Conservation (phyloP, 2,797 vertebrate genomes). For the Carduelis carduelis region DNA sequence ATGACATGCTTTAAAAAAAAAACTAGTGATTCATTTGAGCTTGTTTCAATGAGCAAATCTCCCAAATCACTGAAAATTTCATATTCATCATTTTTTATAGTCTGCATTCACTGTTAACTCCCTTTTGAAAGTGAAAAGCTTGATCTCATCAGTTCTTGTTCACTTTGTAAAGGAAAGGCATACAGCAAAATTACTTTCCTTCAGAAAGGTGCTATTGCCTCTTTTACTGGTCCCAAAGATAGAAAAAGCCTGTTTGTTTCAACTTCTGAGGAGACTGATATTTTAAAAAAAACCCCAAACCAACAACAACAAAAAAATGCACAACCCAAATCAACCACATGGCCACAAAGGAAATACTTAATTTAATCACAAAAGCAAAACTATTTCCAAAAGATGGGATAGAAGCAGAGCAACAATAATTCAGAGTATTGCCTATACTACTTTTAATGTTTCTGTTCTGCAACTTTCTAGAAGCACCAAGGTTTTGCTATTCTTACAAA, state of each 20-base stretch:
- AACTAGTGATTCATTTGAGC: not conserved
- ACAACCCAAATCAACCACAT: not conserved
- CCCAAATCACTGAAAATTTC: not conserved
- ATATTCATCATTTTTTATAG: not conserved
- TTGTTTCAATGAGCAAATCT: not conserved
- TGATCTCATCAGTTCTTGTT: not conserved
- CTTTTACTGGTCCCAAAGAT: not conserved
- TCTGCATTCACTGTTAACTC: not conserved
- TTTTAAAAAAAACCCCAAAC: not conserved
- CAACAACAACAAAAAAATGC: not conserved
- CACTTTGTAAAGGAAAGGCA: not conserved
- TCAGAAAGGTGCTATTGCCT: not conserved
- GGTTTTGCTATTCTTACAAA: not conserved
- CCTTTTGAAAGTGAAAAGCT: constrained; percentile 1
- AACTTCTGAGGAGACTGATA: not conserved
- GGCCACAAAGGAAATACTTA: not conserved
- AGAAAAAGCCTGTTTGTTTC: not conserved
- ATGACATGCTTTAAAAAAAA: not conserved
- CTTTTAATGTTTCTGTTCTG: not conserved
- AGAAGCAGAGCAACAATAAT: not conserved
- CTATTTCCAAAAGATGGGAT: not conserved
- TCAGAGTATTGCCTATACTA: not conserved
- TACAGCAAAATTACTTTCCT: not conserved
- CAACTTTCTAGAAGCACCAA: not conserved
- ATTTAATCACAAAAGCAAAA: not conserved